Conservation (phyloP, 2,797 vertebrate species). For the Tinamus major region DNA sequence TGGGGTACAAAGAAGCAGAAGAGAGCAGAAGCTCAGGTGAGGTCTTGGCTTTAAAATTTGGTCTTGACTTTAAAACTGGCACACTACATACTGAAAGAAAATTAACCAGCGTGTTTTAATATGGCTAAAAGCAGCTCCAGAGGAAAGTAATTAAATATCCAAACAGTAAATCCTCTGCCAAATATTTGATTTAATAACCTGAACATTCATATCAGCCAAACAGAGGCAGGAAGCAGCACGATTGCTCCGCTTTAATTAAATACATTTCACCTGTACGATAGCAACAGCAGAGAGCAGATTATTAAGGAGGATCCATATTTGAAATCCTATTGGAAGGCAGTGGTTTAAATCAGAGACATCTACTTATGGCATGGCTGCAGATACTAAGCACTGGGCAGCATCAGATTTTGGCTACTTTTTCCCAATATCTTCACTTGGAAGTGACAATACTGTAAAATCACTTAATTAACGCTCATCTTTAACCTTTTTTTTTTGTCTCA, state of each 20-base stretch:
- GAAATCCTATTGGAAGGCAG: background rate
- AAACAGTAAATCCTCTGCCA: background rate
- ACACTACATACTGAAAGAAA: background rate
- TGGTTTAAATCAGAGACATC: background rate
- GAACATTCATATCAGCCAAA: background rate
- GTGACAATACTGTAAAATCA: background rate
- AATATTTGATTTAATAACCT: background rate
- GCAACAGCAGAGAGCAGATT: background rate
- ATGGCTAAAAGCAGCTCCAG: background rate
- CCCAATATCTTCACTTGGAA: background rate
- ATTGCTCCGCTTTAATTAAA: background rate
- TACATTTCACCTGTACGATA: background rate
- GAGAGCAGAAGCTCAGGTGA: background rate
- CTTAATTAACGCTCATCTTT: background rate
- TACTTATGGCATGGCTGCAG: background rate
- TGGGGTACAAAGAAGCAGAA: background rate
- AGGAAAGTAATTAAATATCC: background rate
- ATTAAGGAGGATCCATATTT: background rate
- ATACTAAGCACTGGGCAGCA: background rate
- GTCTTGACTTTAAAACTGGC: background rate
- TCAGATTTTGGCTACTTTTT: background rate
- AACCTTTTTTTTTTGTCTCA: background rate
- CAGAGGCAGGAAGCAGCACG: background rate
- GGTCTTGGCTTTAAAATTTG: background rate
- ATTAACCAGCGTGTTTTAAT: background rate